Conservation (phyloP, 2,888 invertebrate genomes). For the Tipula helvola region DNA sequence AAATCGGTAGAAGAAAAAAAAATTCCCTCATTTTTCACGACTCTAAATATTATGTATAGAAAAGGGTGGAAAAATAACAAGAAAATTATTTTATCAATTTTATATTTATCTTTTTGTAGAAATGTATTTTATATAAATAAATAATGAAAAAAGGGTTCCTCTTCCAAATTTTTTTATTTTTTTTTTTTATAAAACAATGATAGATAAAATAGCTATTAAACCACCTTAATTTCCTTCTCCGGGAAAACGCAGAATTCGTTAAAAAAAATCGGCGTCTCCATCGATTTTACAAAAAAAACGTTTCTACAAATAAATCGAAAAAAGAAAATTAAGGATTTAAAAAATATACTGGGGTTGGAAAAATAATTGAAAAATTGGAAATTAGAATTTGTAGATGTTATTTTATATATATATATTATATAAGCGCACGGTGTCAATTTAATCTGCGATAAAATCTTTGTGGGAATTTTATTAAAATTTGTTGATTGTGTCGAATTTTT, state of each 20-base stretch:
- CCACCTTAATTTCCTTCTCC: slow-evolving; percentile 4
- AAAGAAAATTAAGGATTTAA: slow-evolving; percentile 4
- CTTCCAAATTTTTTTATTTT: background rate
- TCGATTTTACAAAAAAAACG: background rate
- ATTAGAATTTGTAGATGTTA: background rate
- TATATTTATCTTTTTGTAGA: slow-evolving; percentile 4
- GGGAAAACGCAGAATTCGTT: background rate
- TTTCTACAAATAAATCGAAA: background rate
- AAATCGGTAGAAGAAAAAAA: background rate
- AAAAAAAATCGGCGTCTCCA: background rate
- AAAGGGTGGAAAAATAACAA: background rate
- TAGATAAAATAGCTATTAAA: slow-evolving; percentile 4
- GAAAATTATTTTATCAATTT: background rate
- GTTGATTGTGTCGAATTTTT: background rate
- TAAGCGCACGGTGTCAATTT: background rate
- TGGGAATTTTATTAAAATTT: background rate
- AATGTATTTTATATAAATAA: slow-evolving; percentile 6
- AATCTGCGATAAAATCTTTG: background rate
- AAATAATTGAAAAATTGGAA: background rate
- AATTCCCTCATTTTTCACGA: background rate
- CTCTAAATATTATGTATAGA: background rate
- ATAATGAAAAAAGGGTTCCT: background rate
- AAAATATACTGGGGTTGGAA: background rate
- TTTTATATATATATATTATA: background rate
- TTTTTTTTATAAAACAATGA: background rate